A percentile compares a stretch with the other conserved stretches of the same genome.
These are phyloP conservation scores for Muscicapa adusta DNA, from an alignment of 2,113 vertebrate species.

Conservation along the genomic window DNA sequence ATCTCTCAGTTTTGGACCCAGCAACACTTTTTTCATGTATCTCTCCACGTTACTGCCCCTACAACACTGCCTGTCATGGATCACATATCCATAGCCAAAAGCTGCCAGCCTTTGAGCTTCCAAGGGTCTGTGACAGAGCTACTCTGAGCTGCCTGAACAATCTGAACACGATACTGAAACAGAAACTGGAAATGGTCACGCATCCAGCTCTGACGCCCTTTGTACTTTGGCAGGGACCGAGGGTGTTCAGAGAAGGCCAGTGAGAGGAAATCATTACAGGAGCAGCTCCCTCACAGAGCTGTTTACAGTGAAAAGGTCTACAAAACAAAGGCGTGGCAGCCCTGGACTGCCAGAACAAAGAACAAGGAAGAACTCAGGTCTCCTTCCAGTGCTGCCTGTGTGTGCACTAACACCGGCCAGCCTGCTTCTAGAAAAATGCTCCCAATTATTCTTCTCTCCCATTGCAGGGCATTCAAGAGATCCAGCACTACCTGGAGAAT, in stretches of 20 bases:
- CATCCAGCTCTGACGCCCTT: neutral
- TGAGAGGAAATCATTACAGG: neutral
- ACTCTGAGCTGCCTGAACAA: neutral
- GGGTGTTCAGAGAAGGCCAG: neutral
- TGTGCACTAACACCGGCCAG: accelerated
- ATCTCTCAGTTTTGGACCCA: neutral
- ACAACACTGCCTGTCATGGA: neutral
- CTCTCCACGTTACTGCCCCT: neutral
- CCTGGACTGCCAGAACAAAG: neutral
- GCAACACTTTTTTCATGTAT: neutral
- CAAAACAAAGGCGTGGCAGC: neutral
- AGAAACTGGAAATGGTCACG: neutral
- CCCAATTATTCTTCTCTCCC: neutral
- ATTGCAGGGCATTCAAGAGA: neutral
- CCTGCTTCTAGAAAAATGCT: neutral
- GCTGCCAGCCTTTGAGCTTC: neutral
- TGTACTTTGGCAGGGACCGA: neutral
- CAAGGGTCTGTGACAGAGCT: neutral
- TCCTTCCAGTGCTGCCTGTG: neutral
- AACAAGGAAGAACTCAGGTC: accelerated
- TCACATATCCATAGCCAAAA: neutral
- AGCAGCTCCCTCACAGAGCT: neutral
- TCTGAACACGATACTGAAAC: neutral
- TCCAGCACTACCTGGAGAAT: neutral
- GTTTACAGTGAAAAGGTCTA: neutral